These are phyloP conservation scores for Plebejus melissa DNA, from an alignment of 2,888 invertebrate species.

Conservation along the genomic window DNA sequence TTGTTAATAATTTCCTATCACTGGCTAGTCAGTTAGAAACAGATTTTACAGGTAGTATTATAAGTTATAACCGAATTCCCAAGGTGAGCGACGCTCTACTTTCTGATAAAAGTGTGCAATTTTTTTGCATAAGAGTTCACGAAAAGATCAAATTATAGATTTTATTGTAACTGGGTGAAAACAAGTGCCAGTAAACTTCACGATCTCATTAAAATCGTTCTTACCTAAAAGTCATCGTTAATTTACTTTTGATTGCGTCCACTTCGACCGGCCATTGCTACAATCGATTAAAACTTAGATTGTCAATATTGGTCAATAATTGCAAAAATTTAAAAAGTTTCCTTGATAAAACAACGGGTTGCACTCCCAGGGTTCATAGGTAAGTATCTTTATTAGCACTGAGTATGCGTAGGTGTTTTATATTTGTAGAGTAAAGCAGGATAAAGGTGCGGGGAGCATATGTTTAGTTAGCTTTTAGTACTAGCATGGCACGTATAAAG, in stretches of 20 bases:
- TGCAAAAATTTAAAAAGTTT: neutral
- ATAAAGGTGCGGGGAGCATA: too few relatives aligned
- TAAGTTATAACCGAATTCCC: too few relatives aligned
- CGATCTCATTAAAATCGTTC: conserved; percentile 19
- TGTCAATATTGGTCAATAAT: neutral
- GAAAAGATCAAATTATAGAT: conserved; percentile 8
- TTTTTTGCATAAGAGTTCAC: conserved; percentile 9
- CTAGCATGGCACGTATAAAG: too few relatives aligned
- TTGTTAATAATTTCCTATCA: too few relatives aligned
- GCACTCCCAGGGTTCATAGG: neutral
- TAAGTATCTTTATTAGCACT: too few relatives aligned
- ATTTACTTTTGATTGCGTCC: conserved; percentile 23
- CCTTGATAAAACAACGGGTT: too few relatives aligned
- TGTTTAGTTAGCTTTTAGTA: too few relatives aligned
- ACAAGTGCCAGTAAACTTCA: conserved; percentile 13
- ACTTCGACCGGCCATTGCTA: neutral
- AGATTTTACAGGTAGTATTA: too few relatives aligned
- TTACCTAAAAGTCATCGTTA: conserved; percentile 24
- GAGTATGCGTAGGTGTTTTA: too few relatives aligned
- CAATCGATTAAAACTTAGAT: conserved; percentile 8
- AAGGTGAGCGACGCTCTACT: neutral
- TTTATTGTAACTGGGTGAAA: conserved; percentile 17
- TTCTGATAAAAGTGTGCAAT: neutral
- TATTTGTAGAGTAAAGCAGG: too few relatives aligned
- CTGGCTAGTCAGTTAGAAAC: too few relatives aligned